phyloP scores from a whole-genome alignment of 2,888 invertebrate genomes.

The Dendrolimus pini region DNA sequence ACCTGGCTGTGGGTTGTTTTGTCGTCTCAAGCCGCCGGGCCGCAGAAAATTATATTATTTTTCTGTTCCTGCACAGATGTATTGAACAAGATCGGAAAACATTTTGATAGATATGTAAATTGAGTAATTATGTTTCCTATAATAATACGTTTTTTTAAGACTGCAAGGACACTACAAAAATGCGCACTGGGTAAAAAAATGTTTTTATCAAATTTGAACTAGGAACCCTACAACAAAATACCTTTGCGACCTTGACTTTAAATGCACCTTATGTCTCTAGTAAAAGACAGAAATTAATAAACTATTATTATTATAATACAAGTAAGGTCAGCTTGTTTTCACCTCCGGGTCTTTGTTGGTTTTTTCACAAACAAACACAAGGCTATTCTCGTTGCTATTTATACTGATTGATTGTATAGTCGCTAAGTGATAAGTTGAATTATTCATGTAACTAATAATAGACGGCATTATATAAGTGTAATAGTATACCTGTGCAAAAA shows the following conservation, averaged over 20 bases:
- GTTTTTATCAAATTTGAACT: not conserved
- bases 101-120: too few species aligned
- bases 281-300: not conserved
- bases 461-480: too few species aligned
- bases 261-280: not conserved
- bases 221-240: not conserved
- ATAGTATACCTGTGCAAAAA: too few species aligned
- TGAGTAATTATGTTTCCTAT: too few species aligned
- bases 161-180: too few species aligned
- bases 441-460: not conserved
- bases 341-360: constrained; percentile 12
- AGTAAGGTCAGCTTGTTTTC: constrained; percentile 15
- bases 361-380: constrained; percentile 9
- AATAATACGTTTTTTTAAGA: too few species aligned
- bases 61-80: too few species aligned
- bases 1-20: too few species aligned
- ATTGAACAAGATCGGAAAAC: too few species aligned
- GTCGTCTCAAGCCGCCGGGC: too few species aligned
- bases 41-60: too few species aligned
- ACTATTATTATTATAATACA: constrained; percentile 1
- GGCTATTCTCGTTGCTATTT: not conserved
- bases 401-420: not conserved
- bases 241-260: not conserved
- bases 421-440: not conserved
- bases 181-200: not conserved